Percentiles rank a stretch among this genome's conserved stretches.
Evolutionary conservation across 2,113 vertebrate species (phyloP).

Genomic region (Pandion haliaetus): DNA sequence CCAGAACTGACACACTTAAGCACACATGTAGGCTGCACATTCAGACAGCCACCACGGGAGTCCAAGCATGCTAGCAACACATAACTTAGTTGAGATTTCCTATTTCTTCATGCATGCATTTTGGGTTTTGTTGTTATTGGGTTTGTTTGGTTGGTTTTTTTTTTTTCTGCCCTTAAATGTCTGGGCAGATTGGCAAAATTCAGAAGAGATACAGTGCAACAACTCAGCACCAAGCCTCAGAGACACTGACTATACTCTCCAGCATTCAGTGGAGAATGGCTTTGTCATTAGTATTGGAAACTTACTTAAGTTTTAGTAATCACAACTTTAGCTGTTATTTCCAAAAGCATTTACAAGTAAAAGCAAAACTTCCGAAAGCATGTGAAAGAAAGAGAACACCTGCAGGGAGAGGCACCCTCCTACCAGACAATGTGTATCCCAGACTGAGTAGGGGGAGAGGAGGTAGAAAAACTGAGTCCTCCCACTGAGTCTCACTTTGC

Average conservation of each 20-base stretch:
- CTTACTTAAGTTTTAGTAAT: background rate
- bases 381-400: background rate
- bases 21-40: background rate
- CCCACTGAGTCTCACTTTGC: background rate
- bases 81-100: background rate
- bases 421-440: background rate
- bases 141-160: background rate
- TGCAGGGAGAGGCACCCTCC: background rate
- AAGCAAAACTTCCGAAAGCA: background rate
- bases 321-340: background rate
- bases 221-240: background rate
- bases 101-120: background rate
- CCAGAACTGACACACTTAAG: background rate
- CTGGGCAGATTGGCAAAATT: background rate
- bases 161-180: background rate
- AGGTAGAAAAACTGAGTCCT: background rate
- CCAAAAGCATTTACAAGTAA: background rate
- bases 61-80: background rate
- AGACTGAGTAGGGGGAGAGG: background rate
- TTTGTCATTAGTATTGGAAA: background rate
- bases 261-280: background rate
- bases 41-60: background rate
- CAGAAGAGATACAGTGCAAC: background rate
- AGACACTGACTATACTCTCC: rapidly evolving
- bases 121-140: background rate